These are phyloP conservation scores for Leptodactylus fallax DNA, from an alignment of 2,797 vertebrate genomes.

Conservation along the genomic window DNA sequence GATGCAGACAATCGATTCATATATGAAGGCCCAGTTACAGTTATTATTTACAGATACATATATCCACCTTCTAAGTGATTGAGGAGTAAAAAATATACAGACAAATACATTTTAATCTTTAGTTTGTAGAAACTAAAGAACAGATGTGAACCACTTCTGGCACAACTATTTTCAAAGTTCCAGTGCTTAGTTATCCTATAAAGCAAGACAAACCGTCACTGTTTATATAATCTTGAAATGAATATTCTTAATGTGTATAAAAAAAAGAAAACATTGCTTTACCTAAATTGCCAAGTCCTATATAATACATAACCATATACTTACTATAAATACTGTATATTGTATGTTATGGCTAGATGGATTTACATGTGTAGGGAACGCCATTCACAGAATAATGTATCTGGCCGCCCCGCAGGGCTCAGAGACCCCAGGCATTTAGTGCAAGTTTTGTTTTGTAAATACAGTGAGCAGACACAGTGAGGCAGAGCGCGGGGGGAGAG, in stretches of 20 bases:
- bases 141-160: slow-evolving; percentile 46
- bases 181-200: slow-evolving; percentile 34
- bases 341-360: too few species aligned
- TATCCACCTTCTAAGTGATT: neutral
- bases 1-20: too few species aligned
- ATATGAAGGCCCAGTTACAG: neutral
- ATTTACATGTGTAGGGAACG: too few species aligned
- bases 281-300: too few species aligned
- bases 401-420: too few species aligned
- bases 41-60: slow-evolving; percentile 4
- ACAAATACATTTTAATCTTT: neutral
- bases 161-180: slow-evolving; percentile 48
- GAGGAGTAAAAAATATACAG: neutral
- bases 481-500: too few species aligned
- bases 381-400: too few species aligned
- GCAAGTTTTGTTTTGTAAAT: too few species aligned
- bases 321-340: too few species aligned
- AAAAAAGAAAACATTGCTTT: neutral
- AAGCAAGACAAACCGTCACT: slow-evolving; percentile 47
- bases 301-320: too few species aligned
- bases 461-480: too few species aligned
- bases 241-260: slow-evolving; percentile 32
- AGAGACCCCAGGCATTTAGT: too few species aligned
- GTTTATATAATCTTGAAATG: slow-evolving; percentile 10
- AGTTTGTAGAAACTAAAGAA: slow-evolving; percentile 43